These are phyloP conservation scores for Rosalia funebris DNA, from an alignment of 2,888 invertebrate species.

Conservation along the genomic window DNA sequence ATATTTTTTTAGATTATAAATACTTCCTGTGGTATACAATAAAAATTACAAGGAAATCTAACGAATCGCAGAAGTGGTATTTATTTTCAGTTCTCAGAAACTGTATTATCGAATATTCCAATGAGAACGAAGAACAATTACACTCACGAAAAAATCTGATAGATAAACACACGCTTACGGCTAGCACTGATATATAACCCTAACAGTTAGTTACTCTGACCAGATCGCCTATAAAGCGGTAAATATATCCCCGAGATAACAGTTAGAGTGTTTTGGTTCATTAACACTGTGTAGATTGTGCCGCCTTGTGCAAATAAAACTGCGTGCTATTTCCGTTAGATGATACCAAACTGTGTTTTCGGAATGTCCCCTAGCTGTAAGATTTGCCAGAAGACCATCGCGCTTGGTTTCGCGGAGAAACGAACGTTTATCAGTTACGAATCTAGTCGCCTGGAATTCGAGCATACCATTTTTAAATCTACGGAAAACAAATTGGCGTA, in stretches of 20 bases:
- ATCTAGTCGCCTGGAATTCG: not conserved
- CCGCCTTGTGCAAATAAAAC: not conserved
- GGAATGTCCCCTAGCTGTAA: conserved; percentile 1
- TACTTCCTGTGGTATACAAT: too few relatives aligned
- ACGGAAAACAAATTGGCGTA: not conserved
- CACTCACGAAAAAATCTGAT: not conserved
- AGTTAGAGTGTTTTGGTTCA: not conserved
- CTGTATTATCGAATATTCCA: not conserved
- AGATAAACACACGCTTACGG: not conserved
- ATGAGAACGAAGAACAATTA: not conserved
- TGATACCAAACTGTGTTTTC: not conserved
- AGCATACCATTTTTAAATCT: not conserved
- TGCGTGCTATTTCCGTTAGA: not conserved
- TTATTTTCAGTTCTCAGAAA: not conserved
- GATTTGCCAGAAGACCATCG: not conserved
- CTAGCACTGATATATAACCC: not conserved
- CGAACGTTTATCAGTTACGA: not conserved
- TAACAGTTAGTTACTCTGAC: not conserved
- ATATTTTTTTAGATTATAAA: too few relatives aligned
- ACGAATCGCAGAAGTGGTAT: not conserved
- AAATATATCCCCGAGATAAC: not conserved
- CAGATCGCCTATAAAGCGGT: conserved; percentile 2
- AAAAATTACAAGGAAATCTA: not conserved
- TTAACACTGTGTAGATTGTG: not conserved
- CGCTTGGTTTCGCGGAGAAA: not conserved